phyloP scores from a whole-genome alignment of 64 coral and sea anemone species.

The Stichodactyla helianthus region DNA sequence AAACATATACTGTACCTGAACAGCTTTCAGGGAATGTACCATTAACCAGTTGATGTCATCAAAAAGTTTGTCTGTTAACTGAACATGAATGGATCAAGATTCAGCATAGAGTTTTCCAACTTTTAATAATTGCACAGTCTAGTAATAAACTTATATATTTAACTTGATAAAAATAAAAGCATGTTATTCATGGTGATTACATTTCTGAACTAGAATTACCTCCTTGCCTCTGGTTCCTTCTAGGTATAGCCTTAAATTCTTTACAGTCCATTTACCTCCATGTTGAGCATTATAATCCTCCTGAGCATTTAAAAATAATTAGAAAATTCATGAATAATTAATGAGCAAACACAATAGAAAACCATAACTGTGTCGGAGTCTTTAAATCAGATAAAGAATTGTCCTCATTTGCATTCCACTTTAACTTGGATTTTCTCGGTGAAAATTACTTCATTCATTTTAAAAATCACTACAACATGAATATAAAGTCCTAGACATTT shows the following conservation, averaged over 20 bases:
- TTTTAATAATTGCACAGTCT: too few species aligned
- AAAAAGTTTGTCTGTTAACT: constrained; percentile 93
- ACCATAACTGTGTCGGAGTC: too few species aligned
- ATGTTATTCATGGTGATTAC: not conserved
- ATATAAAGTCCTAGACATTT: too few species aligned
- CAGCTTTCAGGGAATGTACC: constrained; percentile 94
- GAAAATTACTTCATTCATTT: too few species aligned
- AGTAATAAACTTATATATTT: too few species aligned
- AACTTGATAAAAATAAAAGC: too few species aligned
- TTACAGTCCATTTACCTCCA: constrained; percentile 98
- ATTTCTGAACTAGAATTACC: not conserved
- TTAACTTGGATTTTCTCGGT: too few species aligned
- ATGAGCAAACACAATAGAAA: too few species aligned
- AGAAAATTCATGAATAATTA: not conserved
- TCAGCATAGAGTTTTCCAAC: not conserved
- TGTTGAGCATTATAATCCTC: constrained; percentile 96
- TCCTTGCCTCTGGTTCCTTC: constrained; percentile 98
- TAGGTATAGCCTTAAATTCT: constrained; percentile 85
- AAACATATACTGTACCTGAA: constrained; percentile 53
- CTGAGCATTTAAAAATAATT: not conserved
- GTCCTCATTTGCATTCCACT: too few species aligned
- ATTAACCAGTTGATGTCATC: constrained; percentile 99
- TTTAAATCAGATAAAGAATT: too few species aligned
- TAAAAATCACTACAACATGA: too few species aligned
- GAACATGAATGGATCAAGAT: not conserved